A percentile compares a stretch with the other conserved stretches of the same genome.
Conservation (phyloP, 2,113 vertebrate genomes). For the Oostethus manadensis region DNA sequence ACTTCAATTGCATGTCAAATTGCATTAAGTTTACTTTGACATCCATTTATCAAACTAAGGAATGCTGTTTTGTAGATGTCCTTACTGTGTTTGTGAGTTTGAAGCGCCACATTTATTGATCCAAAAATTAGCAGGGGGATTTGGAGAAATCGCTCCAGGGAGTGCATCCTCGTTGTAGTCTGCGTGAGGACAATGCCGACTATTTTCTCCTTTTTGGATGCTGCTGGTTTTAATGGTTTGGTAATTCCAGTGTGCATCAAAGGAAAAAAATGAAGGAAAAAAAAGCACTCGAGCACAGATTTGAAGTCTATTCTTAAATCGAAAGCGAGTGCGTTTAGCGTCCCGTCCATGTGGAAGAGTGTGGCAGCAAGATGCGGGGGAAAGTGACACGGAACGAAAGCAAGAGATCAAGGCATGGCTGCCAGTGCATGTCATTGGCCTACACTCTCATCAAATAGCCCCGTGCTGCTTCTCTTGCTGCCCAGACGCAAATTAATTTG, state of each 20-base stretch:
- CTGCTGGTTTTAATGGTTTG: conserved; percentile 19
- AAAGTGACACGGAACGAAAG: conserved; percentile 58
- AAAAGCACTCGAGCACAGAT: conserved; percentile 12
- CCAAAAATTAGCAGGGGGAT: conserved; percentile 48
- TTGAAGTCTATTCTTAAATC: conserved; percentile 27
- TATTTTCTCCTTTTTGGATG: conserved; percentile 1
- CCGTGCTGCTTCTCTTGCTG: conserved; percentile 57
- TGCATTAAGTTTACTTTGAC: conserved; percentile 71
- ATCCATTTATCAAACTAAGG: conserved; percentile 61
- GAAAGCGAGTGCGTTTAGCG: conserved; percentile 20
- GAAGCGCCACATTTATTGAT: conserved; percentile 57
- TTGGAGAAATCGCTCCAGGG: conserved; percentile 33
- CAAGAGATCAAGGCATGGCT: conserved; percentile 62
- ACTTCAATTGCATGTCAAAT: conserved; percentile 72
- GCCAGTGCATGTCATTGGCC: conserved; percentile 65
- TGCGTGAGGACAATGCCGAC: conserved; percentile 36
- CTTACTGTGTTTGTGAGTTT: conserved; percentile 56
- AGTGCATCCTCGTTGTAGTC: conserved; percentile 29
- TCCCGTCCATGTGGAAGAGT: conserved; percentile 52
- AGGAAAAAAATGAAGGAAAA: conserved; percentile 22
- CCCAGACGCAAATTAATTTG: conserved; percentile 73
- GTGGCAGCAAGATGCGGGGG: conserved; percentile 53
- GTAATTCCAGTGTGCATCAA: conserved; percentile 32
- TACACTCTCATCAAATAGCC: conserved; percentile 63
- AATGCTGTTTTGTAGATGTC: conserved; percentile 68